These are phyloP conservation scores for Lottia gigantea DNA, from an alignment of 2,888 invertebrate genomes.

Conservation along the genomic window DNA sequence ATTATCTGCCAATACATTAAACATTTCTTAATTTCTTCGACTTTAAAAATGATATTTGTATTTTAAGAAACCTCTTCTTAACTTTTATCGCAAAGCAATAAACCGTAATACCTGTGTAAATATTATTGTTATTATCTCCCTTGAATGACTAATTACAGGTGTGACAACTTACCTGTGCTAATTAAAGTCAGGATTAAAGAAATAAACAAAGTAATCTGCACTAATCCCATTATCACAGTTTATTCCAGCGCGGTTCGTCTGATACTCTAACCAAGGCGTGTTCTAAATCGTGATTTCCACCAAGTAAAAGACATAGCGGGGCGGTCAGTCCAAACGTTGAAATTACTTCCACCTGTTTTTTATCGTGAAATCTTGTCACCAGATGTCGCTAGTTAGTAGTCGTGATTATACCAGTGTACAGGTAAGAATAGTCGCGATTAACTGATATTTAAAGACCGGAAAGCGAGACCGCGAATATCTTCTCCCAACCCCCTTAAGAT, in stretches of 20 bases:
- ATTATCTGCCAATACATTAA: not conserved
- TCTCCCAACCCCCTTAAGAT: too few relatives aligned
- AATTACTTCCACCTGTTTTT: not conserved
- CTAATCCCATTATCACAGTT: not conserved
- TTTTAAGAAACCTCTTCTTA: too few relatives aligned
- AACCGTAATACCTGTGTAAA: not conserved
- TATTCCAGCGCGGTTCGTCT: not conserved
- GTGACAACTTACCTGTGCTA: not conserved
- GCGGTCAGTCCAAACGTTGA: not conserved
- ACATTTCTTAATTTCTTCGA: too few relatives aligned
- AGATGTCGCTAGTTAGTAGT: not conserved
- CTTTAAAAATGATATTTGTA: too few relatives aligned
- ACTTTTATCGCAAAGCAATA: too few relatives aligned
- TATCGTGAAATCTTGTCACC: not conserved
- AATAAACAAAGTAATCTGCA: not conserved
- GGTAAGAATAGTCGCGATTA: too few relatives aligned
- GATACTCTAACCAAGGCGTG: not conserved
- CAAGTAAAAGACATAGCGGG: not conserved
- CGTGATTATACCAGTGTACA: not conserved
- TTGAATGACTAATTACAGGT: not conserved
- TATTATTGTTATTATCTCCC: slow-evolving; percentile 5
- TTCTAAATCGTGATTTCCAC: not conserved
- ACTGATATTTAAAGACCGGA: too few relatives aligned
- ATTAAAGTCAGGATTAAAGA: not conserved
- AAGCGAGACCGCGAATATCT: too few relatives aligned